phyloP scores from a whole-genome alignment of 30 jellyfish, hydroid and myxozoan species.

The Catostylus mosaicus region DNA sequence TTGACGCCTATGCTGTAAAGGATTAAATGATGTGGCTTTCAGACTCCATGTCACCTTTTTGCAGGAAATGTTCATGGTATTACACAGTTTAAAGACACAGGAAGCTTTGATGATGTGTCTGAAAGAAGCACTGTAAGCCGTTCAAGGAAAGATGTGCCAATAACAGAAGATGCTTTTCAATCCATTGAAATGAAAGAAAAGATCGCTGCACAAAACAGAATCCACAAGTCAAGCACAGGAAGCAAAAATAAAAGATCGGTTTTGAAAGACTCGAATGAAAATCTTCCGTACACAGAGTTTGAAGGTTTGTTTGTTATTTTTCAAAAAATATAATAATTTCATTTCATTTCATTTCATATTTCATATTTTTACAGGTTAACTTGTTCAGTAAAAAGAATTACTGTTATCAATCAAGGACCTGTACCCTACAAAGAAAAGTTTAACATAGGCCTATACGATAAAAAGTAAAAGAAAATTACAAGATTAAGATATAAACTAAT shows the following conservation, averaged over 20 bases:
- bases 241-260: background rate
- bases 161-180: slow-evolving; percentile 23
- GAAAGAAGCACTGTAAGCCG: slow-evolving; percentile 22
- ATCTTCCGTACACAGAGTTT: slow-evolving; percentile 67
- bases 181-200: slow-evolving; percentile 49
- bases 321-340: too few relatives aligned
- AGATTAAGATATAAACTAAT: too few relatives aligned
- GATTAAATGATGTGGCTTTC: too few relatives aligned
- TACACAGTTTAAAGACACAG: slow-evolving; percentile 43
- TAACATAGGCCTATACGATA: too few relatives aligned
- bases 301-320: slow-evolving; percentile 15
- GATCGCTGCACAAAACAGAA: background rate
- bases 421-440: too few relatives aligned
- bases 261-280: slow-evolving; percentile 53
- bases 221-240: slow-evolving; percentile 8
- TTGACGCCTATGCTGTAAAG: too few relatives aligned
- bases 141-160: slow-evolving; percentile 14
- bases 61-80: slow-evolving; percentile 15
- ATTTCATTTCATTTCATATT: too few relatives aligned
- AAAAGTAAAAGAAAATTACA: too few relatives aligned
- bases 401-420: too few relatives aligned
- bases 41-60: too few relatives aligned
- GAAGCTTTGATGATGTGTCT: slow-evolving; percentile 29
- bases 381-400: too few relatives aligned
- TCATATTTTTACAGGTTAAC: too few relatives aligned